Percentiles rank a stretch among this genome's conserved stretches.
These are phyloP conservation scores for Microdon myrmicae DNA, from an alignment of 2,888 invertebrate genomes.

Conservation along the genomic window DNA sequence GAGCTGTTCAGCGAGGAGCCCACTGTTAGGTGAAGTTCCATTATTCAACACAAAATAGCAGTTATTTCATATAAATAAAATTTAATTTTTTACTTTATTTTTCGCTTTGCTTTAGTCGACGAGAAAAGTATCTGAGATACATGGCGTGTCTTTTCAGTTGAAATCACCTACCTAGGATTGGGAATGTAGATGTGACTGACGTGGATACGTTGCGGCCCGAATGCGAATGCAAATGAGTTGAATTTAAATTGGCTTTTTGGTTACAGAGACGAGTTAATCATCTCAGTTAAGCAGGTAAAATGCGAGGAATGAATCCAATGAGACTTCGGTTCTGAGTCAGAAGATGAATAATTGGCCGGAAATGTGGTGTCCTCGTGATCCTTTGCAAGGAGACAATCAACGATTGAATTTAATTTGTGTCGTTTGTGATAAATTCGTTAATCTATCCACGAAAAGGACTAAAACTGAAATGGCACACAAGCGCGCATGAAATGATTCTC, in stretches of 20 bases:
- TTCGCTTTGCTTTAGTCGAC: background rate
- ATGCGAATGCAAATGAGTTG: conserved; percentile 45
- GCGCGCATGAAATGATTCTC: too few species aligned
- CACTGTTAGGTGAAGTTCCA: conserved; percentile 1
- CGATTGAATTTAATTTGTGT: too few species aligned
- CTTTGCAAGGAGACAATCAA: too few species aligned
- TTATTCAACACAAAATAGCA: conserved; percentile 5
- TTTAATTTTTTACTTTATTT: conserved; percentile 3
- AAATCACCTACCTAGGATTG: conserved; percentile 30
- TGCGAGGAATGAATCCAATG: conserved; percentile 16
- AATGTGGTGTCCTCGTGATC: too few species aligned
- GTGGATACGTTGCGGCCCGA: conserved; percentile 1
- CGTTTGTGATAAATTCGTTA: too few species aligned
- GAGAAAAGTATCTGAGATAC: conserved; percentile 15
- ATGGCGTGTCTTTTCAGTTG: conserved; percentile 15
- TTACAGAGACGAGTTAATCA: conserved; percentile 30
- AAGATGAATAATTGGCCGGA: too few species aligned
- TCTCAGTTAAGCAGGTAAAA: conserved; percentile 19
- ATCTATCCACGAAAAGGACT: too few species aligned
- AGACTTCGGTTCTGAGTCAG: too few species aligned
- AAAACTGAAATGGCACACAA: too few species aligned
- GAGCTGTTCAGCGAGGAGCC: background rate
- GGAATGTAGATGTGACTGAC: conserved; percentile 10
- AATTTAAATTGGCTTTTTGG: conserved; percentile 33
- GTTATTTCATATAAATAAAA: too few species aligned